Base-by-base conservation (phyloP, 2,888 invertebrate species). In the Caenorhabditis wallacei region DNA sequence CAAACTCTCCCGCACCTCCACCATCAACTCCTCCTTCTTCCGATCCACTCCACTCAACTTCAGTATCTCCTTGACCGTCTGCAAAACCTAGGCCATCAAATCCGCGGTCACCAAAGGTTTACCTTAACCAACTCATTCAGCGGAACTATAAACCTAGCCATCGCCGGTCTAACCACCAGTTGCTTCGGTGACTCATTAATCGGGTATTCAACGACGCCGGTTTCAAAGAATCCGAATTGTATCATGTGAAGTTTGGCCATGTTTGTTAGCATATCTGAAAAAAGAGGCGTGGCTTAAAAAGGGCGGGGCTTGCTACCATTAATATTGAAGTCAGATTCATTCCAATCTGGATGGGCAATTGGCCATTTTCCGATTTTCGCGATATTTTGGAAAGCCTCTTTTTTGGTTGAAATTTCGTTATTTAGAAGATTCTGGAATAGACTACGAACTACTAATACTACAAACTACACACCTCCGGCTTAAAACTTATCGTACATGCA, bases 341-440 rank as follows among this genome's bases (percentile, higher is more conserved):
- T 57, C 74, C 74, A 75, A 5, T 35, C 46, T 22, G 20, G 30
- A 24, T 66, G 46, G 7, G 46, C 53, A n/a, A 46, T 68, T 13
- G 75, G 75, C 75, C 75, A 76, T 2, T 11, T n/a, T 13, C 68
- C 75, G 37, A 76, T 76, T 40, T 66, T 57, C 13, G 11, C 37
- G 24, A 76, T 68, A 40, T 76, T 46, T n/a, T 22, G 24, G 24
- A 75, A 37, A 4, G 57, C 48, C 22, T 66, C 66, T n/a, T 30
- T 46, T 5, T 57, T 43, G 16, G 48, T 48, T 2, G 11, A n/a
- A 2, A 43, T 43, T 18, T 16, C 20, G 11, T 46, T 7, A 5
- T 20, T 8, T 1, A 10, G 26, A 1, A 22, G 40, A 10, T 35
- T 43, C 30, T 30, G 30, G 30, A 30, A n/a, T n/a, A 30, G 30